A percentile compares a stretch with the other conserved stretches of the same genome.
Conservation (phyloP, 1,140 invertebrate genomes). For the Bombus superbus region DNA sequence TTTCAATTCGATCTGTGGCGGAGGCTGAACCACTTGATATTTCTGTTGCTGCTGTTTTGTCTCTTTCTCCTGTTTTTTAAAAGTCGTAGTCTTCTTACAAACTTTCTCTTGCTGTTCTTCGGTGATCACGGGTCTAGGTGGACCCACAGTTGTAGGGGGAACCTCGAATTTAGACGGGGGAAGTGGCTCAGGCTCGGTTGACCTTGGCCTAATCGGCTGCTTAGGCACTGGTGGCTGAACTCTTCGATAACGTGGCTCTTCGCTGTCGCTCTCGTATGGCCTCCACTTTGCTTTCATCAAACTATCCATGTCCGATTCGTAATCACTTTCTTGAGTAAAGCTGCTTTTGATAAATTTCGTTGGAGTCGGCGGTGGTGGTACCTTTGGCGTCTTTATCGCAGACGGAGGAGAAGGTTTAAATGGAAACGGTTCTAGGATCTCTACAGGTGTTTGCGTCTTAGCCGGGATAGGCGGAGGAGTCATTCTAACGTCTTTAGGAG, state of each 20-base stretch:
- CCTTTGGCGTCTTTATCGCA: conserved; percentile 66
- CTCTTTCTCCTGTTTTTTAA: conserved; percentile 72
- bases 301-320: conserved; percentile 88
- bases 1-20: conserved; percentile 74
- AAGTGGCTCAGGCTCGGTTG: conserved; percentile 83
- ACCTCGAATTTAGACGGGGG: conserved; percentile 85
- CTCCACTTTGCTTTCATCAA: conserved; percentile 84
- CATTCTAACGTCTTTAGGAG: conserved; percentile 80
- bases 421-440: conserved; percentile 82
- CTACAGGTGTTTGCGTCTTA: conserved; percentile 65
- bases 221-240: conserved; percentile 82
- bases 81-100: conserved; percentile 68
- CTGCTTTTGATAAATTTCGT: conserved; percentile 86
- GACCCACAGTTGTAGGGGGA: conserved; percentile 82
- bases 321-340: conserved; percentile 86
- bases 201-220: conserved; percentile 80
- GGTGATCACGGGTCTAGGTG: conserved; percentile 80
- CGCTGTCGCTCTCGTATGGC: conserved; percentile 86
- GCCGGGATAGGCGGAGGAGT: conserved; percentile 79
- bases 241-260: conserved; percentile 84
- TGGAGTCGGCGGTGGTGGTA: conserved; percentile 84
- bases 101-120: conserved; percentile 70
- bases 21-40: conserved; percentile 63
- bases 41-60: conserved; percentile 73
- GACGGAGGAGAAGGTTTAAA: conserved; percentile 68